Conservation (phyloP, 1,140 invertebrate species). For the Ips typographus region DNA sequence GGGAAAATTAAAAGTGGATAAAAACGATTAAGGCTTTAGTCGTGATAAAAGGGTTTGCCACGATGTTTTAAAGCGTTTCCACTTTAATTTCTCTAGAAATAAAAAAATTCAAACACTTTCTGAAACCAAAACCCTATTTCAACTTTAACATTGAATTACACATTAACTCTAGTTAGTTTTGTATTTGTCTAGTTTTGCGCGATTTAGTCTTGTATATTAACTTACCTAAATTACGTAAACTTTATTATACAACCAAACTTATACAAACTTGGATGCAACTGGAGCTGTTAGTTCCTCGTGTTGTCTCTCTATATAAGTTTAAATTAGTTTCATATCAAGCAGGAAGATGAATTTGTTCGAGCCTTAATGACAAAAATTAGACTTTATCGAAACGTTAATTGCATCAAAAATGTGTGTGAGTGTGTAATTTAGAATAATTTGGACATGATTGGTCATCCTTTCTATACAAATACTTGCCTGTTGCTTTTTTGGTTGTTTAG, state of each 20-base stretch:
- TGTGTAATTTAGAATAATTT: no score
- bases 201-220: neutral
- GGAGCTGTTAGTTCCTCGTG: neutral
- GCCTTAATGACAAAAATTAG: no score
- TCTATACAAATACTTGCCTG: no score
- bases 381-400: no score
- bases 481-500: no score
- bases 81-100: neutral
- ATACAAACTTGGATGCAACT: neutral
- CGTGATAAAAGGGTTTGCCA: conserved; percentile 6
- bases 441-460: no score
- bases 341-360: no score
- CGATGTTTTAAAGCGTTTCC: neutral
- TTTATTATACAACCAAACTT: conserved; percentile 3
- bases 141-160: conserved; percentile 1
- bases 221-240: conserved; percentile 5
- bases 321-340: neutral
- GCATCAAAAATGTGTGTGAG: no score
- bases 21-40: conserved; percentile 30
- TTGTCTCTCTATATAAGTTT: neutral
- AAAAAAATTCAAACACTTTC: neutral
- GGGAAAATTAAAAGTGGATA: conserved; percentile 30
- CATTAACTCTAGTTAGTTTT: neutral
- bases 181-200: conserved; percentile 1
- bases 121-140: neutral